Conservation (phyloP, 2,797 vertebrate genomes). For the Columba guinea region DNA sequence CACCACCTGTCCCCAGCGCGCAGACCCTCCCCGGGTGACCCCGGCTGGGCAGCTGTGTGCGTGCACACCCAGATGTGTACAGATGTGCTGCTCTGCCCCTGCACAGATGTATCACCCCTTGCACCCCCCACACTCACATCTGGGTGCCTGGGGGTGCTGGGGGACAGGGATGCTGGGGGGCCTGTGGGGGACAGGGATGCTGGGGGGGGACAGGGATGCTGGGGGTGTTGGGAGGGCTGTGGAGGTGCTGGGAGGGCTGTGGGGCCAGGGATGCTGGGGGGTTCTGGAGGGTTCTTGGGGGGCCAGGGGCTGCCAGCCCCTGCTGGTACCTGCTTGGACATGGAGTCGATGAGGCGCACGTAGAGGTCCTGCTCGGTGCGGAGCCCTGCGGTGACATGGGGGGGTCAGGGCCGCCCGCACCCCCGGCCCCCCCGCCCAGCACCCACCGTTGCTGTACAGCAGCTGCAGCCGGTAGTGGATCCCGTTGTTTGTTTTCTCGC, state of each 20-base stretch:
- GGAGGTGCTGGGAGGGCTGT: background rate
- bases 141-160: no score
- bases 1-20: background rate
- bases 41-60: background rate
- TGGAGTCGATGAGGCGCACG: constrained; percentile 93
- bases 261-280: background rate
- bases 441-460: constrained; percentile 93
- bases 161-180: background rate
- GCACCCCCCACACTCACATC: no score
- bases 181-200: no score
- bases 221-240: no score
- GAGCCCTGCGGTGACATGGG: constrained; percentile 78
- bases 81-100: background rate
- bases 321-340: constrained; percentile 90
- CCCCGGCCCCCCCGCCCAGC: background rate
- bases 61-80: background rate
- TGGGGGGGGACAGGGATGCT: no score
- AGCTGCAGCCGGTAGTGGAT: constrained; percentile 93
- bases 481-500: constrained; percentile 94
- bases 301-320: background rate
- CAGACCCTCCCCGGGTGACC: background rate
- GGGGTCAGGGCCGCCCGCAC: background rate
- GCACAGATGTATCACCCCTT: no score
- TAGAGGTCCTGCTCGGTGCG: constrained; percentile 93
- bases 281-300: no score